phyloP scores from a whole-genome alignment of 2,113 vertebrate genomes.

The Rutilus rutilus region DNA sequence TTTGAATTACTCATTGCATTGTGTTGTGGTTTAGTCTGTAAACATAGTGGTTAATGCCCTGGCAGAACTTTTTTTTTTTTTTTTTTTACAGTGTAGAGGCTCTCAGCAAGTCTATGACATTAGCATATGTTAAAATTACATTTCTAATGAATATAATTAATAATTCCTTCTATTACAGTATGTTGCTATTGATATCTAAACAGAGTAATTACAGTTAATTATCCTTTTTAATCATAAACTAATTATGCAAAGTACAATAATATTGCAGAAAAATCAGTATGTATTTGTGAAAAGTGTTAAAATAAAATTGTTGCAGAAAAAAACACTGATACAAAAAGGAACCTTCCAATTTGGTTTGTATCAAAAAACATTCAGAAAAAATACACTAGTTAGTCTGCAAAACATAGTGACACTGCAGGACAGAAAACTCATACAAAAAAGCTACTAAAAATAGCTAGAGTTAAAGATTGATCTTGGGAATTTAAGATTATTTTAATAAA shows the following conservation, averaged over 20 bases:
- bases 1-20: neutral
- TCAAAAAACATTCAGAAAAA: neutral
- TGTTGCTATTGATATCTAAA: slow-evolving; percentile 5
- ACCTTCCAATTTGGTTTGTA: too few species aligned
- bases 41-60: neutral
- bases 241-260: slow-evolving; percentile 18
- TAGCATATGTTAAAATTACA: neutral
- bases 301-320: neutral
- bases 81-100: neutral
- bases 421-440: neutral
- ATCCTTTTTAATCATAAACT: slow-evolving; percentile 25
- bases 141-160: neutral
- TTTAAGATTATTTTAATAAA: neutral
- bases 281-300: neutral
- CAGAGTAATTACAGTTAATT: slow-evolving; percentile 7
- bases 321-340: too few species aligned
- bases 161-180: slow-evolving; percentile 2
- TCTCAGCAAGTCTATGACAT: neutral
- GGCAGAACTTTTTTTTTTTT: neutral
- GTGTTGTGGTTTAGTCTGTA: too few species aligned
- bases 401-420: neutral
- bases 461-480: neutral
- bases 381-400: neutral
- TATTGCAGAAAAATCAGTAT: neutral
- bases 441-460: neutral